Evolutionary conservation across 2,888 invertebrate genomes (phyloP).

Genomic region (Drosophila helvetica): DNA sequence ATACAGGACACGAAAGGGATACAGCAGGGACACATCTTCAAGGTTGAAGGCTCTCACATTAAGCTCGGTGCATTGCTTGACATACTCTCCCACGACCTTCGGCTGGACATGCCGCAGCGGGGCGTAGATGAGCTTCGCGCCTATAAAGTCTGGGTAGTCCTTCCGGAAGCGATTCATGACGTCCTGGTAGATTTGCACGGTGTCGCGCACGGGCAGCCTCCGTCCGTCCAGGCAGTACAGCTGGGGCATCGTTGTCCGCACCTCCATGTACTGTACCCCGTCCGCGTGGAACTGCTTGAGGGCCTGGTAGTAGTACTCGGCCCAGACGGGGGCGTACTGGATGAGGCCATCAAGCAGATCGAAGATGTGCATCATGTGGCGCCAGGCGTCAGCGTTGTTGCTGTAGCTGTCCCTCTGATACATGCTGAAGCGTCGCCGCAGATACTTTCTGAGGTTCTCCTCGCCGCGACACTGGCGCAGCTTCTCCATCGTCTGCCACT

Average conservation of each 20-base stretch:
- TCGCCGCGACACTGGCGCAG: constrained; percentile 64
- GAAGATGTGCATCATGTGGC: constrained; percentile 86
- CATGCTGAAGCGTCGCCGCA: constrained; percentile 86
- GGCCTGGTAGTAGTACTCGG: constrained; percentile 87
- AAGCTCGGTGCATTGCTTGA: constrained; percentile 77
- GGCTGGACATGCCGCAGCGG: constrained; percentile 85
- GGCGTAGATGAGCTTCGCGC: constrained; percentile 88
- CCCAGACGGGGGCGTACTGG: constrained; percentile 87
- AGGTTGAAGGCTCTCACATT: constrained; percentile 47
- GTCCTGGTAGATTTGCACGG: constrained; percentile 86
- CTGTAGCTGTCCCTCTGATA: constrained; percentile 84
- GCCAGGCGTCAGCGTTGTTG: constrained; percentile 86
- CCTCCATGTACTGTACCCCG: constrained; percentile 88
- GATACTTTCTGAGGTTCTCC: constrained; percentile 84
- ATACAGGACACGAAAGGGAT: no score
- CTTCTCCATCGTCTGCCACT: constrained; percentile 67
- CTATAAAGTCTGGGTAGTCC: constrained; percentile 87
- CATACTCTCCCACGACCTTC: constrained; percentile 83
- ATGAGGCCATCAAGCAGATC: constrained; percentile 85
- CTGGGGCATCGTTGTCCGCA: constrained; percentile 86
- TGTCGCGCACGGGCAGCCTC: constrained; percentile 85
- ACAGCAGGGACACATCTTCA: no score
- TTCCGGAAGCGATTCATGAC: constrained; percentile 85
- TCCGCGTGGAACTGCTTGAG: constrained; percentile 87
- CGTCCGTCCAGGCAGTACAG: constrained; percentile 88